Base-by-base conservation (phyloP, 2,888 invertebrate genomes). In the Cenopis cana region DNA sequence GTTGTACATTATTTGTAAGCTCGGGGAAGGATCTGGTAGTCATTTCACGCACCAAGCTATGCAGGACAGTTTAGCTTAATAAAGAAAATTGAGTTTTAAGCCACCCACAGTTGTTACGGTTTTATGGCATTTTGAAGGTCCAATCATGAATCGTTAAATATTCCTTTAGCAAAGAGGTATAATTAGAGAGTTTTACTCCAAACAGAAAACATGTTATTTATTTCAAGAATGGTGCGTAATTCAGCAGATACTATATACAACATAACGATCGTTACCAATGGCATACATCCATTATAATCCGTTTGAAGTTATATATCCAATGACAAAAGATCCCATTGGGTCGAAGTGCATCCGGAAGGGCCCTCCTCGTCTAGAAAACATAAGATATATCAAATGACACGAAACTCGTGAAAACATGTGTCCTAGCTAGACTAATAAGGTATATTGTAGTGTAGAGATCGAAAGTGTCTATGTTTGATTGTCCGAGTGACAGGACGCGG, bases 241-340 rank as follows among this genome's bases (percentile, higher is more conserved):
- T 81, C 78, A 80, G 85, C 81, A 84, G 83, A 81, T 78, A 54
- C 60, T 79, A 82, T 79, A 88, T 85, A 88, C 81, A 81, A 71
- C 67, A 76, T 65, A 80, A 84, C 76, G 79, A 78, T 75, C 56
- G 60, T 66, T 73, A 78, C 81, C 81, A 80, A 81, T 81, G 50
- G 56, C 61, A 74, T 55, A 66, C 76, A 73, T n/a, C n/a, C n/a
- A n/a, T n/a, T 76, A 55, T 76, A 75, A 76, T 59, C 78, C 81
- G 82, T 80, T 88, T 88, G 87, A 88, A 85, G 85, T 77, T 81
- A 76, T n/a, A n/a, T n/a, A n/a, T n/a, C n/a, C n/a, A n/a, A n/a
- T n/a, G n/a, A n/a, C n/a, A n/a, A n/a, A n/a, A n/a, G n/a, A n/a
- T n/a, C n/a, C n/a, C n/a, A n/a, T n/a, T n/a, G n/a, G n/a, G n/a